Evolutionary conservation across 1,140 invertebrate species (phyloP), one percentile per base, ranked within the genome.

Genomic region (Ptiloglossa arizonensis): DNA sequence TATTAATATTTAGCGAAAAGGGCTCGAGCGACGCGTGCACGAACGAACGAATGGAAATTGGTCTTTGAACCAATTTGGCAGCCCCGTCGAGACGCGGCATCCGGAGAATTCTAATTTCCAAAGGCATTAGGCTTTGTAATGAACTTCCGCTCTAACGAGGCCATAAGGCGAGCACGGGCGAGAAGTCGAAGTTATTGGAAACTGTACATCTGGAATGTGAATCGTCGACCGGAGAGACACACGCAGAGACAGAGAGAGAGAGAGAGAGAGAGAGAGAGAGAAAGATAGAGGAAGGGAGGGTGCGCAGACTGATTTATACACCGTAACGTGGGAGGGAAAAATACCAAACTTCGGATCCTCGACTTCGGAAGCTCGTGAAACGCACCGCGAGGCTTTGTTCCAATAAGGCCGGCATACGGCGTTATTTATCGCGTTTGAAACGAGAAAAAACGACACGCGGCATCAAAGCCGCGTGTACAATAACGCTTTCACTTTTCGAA

Each of bases 101-200:
- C 59, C 64, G 22, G 66, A 74, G 79, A 85, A 85, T 85, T 85
- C 83, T 85, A 85, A 85, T 85, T 85, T 85, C 62, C 70, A 68
- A 64, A 79, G 69, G 72, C 79, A 81, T 85, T 74, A 79, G 66
- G 60, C 69, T 69, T 24, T 56, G 79, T 85, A 85, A 85, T 85
- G 82, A 85, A 73, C 70, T 85, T 85, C 79, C 82, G 82, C 59
- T 70, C 79, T 81, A 84, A 84, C 69, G 56, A 78, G 66, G 27
- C 82, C 82, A 85, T 85, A 81, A 85, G 83, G 82, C 82, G 54
- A 29, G 46, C 82, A 81, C 71, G 78, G 78, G 82, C 57, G 72
- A 59, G 46, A 72, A 71, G 68, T 78, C 67, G 24, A 64, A 73
- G 71, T 80, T 85, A 85, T 85, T 85, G 82, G 82, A 85, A 85